phyloP scores from a whole-genome alignment of 2,113 vertebrate species.

The Xerus inauris region DNA sequence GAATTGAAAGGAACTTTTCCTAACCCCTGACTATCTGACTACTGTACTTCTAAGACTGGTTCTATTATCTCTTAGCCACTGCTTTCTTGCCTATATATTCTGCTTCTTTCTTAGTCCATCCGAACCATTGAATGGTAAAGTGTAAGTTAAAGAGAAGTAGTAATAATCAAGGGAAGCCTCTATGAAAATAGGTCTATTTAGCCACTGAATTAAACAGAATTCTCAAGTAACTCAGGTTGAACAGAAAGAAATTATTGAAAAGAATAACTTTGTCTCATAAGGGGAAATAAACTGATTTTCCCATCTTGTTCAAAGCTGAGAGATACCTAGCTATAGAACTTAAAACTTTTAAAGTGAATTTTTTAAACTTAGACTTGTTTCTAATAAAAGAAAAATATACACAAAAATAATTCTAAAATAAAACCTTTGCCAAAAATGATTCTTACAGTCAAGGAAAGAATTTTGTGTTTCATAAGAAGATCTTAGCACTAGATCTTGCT shows the following conservation, averaged over 20 bases:
- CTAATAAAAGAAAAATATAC: neutral
- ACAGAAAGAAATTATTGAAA: conserved; percentile 11
- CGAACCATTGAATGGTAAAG: conserved; percentile 3
- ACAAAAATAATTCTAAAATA: conserved; percentile 19
- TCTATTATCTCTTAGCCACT: conserved; percentile 4
- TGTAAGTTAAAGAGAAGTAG: neutral
- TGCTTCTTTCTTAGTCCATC: neutral
- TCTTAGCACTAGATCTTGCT: neutral
- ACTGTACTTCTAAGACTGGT: neutral
- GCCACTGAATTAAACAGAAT: conserved; percentile 14
- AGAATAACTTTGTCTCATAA: neutral
- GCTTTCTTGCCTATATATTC: neutral
- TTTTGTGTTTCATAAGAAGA: neutral
- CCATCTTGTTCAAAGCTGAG: conserved; percentile 8
- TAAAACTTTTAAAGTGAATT: neutral
- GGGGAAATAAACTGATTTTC: neutral
- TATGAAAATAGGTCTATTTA: neutral
- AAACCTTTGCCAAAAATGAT: conserved; percentile 14
- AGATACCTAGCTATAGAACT: neutral
- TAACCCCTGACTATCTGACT: neutral
- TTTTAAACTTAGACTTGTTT: conserved; percentile 28
- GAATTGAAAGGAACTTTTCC: neutral
- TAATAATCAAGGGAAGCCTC: neutral
- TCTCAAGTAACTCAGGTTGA: conserved; percentile 28
- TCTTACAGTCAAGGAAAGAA: neutral